A percentile compares a stretch with the other conserved stretches of the same genome.
These are phyloP conservation scores for Agapornis canus DNA, from an alignment of 2,797 vertebrate genomes.

Conservation along the genomic window DNA sequence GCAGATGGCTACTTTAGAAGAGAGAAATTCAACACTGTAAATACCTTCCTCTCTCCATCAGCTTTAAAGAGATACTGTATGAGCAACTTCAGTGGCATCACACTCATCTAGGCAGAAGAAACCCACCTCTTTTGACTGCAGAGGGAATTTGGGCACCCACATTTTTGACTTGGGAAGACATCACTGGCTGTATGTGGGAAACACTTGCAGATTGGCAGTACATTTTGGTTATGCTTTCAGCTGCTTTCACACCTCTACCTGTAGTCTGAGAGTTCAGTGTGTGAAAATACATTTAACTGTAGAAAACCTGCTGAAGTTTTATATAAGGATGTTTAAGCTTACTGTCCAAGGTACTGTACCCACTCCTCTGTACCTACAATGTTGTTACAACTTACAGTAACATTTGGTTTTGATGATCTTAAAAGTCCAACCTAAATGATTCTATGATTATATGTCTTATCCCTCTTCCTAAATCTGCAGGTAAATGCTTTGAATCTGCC, in stretches of 20 bases:
- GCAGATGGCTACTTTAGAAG: not conserved
- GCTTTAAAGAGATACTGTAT: not conserved
- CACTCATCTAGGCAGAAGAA: not conserved
- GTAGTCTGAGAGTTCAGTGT: not conserved
- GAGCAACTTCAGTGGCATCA: not conserved
- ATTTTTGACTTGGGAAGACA: not conserved
- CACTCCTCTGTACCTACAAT: not conserved
- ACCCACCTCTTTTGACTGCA: not conserved
- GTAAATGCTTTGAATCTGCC: not conserved
- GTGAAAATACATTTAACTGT: not conserved
- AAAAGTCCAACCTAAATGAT: not conserved
- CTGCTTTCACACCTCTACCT: not conserved
- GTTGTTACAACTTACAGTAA: not conserved
- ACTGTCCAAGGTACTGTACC: not conserved
- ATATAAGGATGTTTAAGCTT: not conserved
- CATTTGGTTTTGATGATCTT: not conserved
- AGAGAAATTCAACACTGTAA: conserved; percentile 4
- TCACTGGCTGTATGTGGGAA: not conserved
- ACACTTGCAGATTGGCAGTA: not conserved
- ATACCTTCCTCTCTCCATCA: not conserved
- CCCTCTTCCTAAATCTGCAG: not conserved
- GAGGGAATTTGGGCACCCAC: not conserved
- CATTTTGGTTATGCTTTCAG: not conserved
- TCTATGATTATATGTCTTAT: not conserved
- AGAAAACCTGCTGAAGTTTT: not conserved